Base-by-base conservation (phyloP, 2,113 vertebrate species). In the Periophthalmus modestus region DNA sequence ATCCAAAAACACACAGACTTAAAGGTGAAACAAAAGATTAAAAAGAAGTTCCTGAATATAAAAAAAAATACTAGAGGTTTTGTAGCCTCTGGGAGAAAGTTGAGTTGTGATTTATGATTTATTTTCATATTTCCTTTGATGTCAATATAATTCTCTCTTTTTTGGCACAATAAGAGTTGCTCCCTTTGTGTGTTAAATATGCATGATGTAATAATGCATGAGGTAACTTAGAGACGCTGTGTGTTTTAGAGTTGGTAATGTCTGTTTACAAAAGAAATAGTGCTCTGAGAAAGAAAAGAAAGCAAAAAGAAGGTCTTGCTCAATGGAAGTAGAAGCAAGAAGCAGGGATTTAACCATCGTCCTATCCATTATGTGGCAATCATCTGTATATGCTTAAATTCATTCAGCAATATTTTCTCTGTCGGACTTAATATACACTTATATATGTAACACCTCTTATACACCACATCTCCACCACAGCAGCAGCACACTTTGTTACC, bases 21-120 rank as follows among this genome's bases (percentile, higher is more conserved):
- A 54, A 50, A 11, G 68, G 28, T 67, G 19, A 24, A 67, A 67
- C 39, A 43, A 71, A 72, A 61, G 47, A 59, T 6, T 61, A 6
- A 28, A 62, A 28, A 7, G 15, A 18, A 28, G 28, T 16, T 34
- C 19, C 24, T 34, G 23, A 24, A 59, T 24, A 23, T 24, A 23
- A 28, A 59, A 28, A 59, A 59, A 59, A 23, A 12, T 13, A 23
- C 7, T 4, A 57, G n/a, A 23, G 2, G 21, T 21, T 57, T 57
- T 23, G n/a, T 21, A 57, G 2, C 7, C 2, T 6, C 13, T 16
- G 3, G 1, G 2, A 57, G 50, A 52, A 39, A 39, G 36, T 39
- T 4, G 0, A 7, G 36, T 39, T 39, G 36, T 9, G 7, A 39
- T 39, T 39, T 5, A 39, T 43, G 39, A 2, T 43, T 43, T 43